Evolutionary conservation across 2,113 vertebrate species (phyloP), one percentile per base, ranked within the genome.

Genomic region (Anolis sagrei): DNA sequence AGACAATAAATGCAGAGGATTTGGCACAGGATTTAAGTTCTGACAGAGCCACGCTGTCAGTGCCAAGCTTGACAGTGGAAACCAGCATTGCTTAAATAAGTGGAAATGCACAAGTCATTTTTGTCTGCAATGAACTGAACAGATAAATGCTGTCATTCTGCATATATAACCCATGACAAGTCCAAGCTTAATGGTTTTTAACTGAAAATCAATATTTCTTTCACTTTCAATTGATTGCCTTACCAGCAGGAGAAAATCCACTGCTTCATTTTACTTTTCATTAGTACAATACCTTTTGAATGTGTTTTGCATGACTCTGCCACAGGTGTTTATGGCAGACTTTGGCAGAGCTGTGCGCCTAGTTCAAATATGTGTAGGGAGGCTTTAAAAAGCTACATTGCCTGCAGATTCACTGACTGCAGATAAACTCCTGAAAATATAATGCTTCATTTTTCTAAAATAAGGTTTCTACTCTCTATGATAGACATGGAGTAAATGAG

Each of bases 141-240:
- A 54, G 64, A 77, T 81, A 61, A 81, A 21, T 87, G 62, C 32
- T 84, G 66, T 54, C 79, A 72, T 76, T 84, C 27, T 51, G 51
- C 39, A 54, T 64, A 62, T 32, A 2, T 39, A 81, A 84, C 29
- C 23, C 76, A 66, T 77, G 25, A 87, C 32, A 84, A 84, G 27
- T 18, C 72, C 51, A 76, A 14, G 48, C 44, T 82, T 82, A 54
- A 79, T 66, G 62, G 44, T 62, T 58, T 82, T 85, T 44, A 81
- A 85, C 32, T 80, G n/a, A 54, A 19, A 80, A 77, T 81, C 83
- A 77, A 84, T 89, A 51, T 76, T 80, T 80, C 76, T 76, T 86
- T 89, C 77, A 76, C 70, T 86, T 83, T 62, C 7, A 76, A 69
- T 66, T 72, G 72, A 73, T 64, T 27, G 27, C 6, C 39, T 39